Evolutionary conservation across 2,797 vertebrate genomes (phyloP), one percentile per base, ranked within the genome.

Genomic region (Pachyuromys duprasi): DNA sequence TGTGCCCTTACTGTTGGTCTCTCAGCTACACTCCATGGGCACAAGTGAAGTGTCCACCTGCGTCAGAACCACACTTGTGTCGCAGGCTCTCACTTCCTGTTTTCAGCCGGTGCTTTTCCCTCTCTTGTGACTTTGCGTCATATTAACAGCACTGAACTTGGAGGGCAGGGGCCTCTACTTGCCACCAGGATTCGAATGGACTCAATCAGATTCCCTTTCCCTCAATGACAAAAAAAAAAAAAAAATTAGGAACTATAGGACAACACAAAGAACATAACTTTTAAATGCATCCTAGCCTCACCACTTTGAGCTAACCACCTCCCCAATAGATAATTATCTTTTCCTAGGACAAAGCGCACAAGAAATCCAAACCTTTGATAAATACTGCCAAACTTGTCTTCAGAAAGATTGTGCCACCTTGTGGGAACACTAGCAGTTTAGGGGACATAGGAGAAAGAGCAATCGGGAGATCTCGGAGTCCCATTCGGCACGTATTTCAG

Each of bases 331-430:
- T 45, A 81, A 75, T 36, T 75, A 70, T 39, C 0, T 33, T 81
- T 76, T 79, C 3, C 60, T 72, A 8, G 36, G n/a, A n/a, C 26
- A 90, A 84, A 92, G 13, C 15, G 12, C 67, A 88, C 0, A 65
- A 28, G 15, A 33, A 76, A 24, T 55, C 89, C 70, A 78, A 91
- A 36, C 81, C 22, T 90, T 90, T 69, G 63, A 31, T 70, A 53
- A 14, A 31, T 57, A 63, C 13, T 70, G 28, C 82, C 72, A 78
- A 53, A 36, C 70, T 95, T 90, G 90, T 67, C 82, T 90, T 95
- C 93, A 94, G 86, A 72, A 95, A 91, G n/a, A 17, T 70, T 91
- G 2, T 74, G 79, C 31, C 63, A 42, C 67, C 26, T 89, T 89
- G 26, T 67, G 49, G 49, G 86, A 36, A 42, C 26, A 49, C 42